phyloP scores from a whole-genome alignment of 2,797 vertebrate species.

The Selene dorsalis region DNA sequence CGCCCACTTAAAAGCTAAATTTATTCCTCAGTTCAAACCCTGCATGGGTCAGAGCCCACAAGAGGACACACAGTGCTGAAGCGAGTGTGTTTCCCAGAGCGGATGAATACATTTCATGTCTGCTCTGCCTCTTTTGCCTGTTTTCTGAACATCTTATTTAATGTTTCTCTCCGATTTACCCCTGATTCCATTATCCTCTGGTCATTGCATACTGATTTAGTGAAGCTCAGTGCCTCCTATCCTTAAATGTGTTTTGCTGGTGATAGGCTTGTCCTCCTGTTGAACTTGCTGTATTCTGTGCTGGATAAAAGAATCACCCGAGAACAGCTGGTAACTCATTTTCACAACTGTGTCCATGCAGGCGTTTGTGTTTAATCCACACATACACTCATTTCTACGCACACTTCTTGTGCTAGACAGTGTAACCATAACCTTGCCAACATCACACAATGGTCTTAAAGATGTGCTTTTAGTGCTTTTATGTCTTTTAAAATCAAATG shows the following conservation, averaged over 20 bases:
- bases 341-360: too few relatives aligned
- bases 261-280: constrained; percentile 4
- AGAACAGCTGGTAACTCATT: background rate
- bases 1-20: constrained; percentile 23
- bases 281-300: constrained; percentile 9
- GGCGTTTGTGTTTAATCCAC: background rate
- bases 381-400: background rate
- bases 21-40: constrained; percentile 18
- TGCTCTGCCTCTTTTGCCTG: background rate
- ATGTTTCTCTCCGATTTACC: background rate
- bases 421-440: background rate
- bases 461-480: too few relatives aligned
- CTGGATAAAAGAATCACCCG: background rate
- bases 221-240: background rate
- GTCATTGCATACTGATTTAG: background rate
- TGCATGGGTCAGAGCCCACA: background rate
- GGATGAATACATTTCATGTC: background rate
- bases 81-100: background rate
- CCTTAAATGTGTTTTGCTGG: background rate
- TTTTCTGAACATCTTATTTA: background rate
- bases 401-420: background rate
- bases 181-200: background rate
- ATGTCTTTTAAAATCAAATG: too few relatives aligned
- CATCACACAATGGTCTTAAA: too few relatives aligned
- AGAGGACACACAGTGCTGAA: constrained; percentile 1